These are phyloP conservation scores for Botia kubotai DNA, from an alignment of 2,797 vertebrate genomes.

Conservation along the genomic window DNA sequence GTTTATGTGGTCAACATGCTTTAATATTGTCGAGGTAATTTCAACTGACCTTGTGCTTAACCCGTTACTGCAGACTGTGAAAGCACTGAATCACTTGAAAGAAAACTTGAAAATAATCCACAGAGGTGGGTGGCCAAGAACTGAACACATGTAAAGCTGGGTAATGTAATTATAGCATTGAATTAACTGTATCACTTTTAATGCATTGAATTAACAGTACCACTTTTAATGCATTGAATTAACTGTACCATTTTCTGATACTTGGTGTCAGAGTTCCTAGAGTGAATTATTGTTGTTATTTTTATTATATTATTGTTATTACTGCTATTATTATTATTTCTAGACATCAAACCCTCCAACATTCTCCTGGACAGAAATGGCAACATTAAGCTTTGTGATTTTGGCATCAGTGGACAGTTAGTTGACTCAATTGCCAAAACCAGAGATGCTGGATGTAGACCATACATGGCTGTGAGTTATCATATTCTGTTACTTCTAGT, in stretches of 20 bases:
- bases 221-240: background rate
- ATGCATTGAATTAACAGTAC: background rate
- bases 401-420: constrained; percentile 97
- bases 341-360: constrained; percentile 99
- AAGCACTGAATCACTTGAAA: constrained; percentile 99
- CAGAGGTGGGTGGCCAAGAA: constrained; percentile 85
- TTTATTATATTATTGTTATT: too few relatives aligned
- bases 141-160: background rate
- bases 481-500: background rate
- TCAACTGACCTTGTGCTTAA: background rate
- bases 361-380: constrained; percentile 98
- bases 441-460: constrained; percentile 95
- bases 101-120: constrained; percentile 99
- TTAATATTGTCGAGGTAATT: background rate
- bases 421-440: constrained; percentile 99
- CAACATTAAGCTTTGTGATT: constrained; percentile 99
- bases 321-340: constrained; percentile 4
- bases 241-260: background rate
- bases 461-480: constrained; percentile 95
- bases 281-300: background rate
- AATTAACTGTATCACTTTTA: background rate
- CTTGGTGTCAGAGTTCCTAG: background rate
- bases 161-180: background rate
- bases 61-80: constrained; percentile 88
- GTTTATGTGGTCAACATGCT: background rate